Base-by-base conservation (phyloP, 2,797 vertebrate species). In the Hydrolagus colliei region DNA sequence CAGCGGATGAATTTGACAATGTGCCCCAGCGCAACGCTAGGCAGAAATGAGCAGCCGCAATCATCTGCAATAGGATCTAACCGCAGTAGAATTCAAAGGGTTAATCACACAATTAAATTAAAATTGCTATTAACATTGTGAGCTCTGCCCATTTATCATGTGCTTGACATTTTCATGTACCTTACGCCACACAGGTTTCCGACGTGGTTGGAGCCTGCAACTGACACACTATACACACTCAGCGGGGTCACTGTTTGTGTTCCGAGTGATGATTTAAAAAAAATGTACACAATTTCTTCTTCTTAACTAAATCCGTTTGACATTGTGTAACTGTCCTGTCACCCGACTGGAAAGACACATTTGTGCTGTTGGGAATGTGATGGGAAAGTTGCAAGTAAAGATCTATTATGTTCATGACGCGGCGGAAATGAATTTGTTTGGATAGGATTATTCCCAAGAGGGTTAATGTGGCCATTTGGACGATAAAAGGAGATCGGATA, bases 41-140 rank as follows among this genome's bases (percentile, higher is more conserved):
- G 16, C 7, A 7, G 16, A 68, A 68, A 71, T 67, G 41, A 41
- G 18, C 67, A 68, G 65, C 41, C 52, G 68, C 18, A 27, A 27
- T 67, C 27, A 7, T 65, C 27, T 80, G 63, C 65, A 52, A 27
- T 27, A 27, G 27, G 65, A 84, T 68, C 35, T 71, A 12, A 9
- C 65, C 68, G 77, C n/a, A 80, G 27, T 80, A 5, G 32, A 71
- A 68, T 27, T 71, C 63, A 52, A 20, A 35, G 79, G 18, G 79
- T 84, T 84, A 84, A 71, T 71, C 63, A 63, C 79, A 16, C 27
- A 68, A 84, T 84, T 71, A 84, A 84, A 16, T 84, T 32, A 65
- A 71, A 84, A 84, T 52, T 84, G 65, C 65, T 84, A 71, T 84
- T 84, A 71, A 68, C 79, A 20, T 84, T 65, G 32, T 52, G 65